A percentile compares a stretch with the other conserved stretches of the same genome.
Conservation (phyloP, 2,888 invertebrate species). For the Axea sp. region DNA sequence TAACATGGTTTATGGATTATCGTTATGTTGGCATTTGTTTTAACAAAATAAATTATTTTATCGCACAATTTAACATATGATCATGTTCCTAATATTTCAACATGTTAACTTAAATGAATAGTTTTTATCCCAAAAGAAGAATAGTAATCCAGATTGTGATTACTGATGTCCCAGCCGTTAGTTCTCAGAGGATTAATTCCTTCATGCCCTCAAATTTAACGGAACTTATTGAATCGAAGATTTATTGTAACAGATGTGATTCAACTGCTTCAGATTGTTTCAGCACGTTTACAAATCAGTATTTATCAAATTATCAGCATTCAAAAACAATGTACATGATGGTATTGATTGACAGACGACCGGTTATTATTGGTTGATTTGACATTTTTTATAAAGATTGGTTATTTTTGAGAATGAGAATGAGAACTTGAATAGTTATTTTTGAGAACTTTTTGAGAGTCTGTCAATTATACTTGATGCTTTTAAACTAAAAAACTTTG, state of each 20-base stretch:
- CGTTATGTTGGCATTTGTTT: slow-evolving; percentile 4
- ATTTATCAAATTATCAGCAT: slow-evolving; percentile 23
- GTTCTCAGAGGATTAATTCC: slow-evolving; percentile 48
- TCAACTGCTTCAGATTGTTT: slow-evolving; percentile 29
- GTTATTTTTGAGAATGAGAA: too few relatives aligned
- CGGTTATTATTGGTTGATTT: too few relatives aligned
- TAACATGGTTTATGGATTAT: slow-evolving; percentile 49
- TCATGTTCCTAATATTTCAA: slow-evolving; percentile 15
- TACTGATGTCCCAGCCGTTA: slow-evolving; percentile 10
- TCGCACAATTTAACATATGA: neutral
- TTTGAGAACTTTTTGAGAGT: too few relatives aligned
- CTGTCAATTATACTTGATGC: too few relatives aligned
- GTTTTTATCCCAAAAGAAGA: too few relatives aligned
- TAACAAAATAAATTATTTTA: neutral
- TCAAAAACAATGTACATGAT: neutral
- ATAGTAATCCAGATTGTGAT: neutral
- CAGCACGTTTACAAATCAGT: slow-evolving; percentile 18
- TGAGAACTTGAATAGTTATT: too few relatives aligned
- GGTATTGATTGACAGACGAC: neutral
- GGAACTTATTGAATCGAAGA: slow-evolving; percentile 29
- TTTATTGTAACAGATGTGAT: slow-evolving; percentile 20
- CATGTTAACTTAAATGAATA: too few relatives aligned
- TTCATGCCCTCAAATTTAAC: slow-evolving; percentile 55
- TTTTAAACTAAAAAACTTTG: too few relatives aligned
- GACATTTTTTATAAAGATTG: too few relatives aligned